phyloP scores from a whole-genome alignment of 2,797 vertebrate genomes.

The Neoniphon sammara region DNA sequence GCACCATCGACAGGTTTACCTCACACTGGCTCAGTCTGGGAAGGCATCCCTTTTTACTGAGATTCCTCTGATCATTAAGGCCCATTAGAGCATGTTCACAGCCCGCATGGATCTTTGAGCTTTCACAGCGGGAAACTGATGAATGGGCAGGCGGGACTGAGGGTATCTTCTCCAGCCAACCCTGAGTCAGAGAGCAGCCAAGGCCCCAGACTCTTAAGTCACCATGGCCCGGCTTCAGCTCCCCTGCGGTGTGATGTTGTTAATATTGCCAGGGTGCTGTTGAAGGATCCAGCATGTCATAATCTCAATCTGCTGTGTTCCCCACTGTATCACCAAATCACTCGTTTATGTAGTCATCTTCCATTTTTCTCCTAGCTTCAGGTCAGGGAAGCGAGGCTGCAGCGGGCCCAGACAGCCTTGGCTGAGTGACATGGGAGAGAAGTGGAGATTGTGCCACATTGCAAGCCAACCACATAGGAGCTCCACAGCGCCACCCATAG shows the following conservation, averaged over 20 bases:
- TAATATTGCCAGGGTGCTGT: not conserved
- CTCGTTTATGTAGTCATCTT: not conserved
- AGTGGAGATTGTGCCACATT: conserved; percentile 20
- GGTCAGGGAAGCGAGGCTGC: conserved; percentile 34
- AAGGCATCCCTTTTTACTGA: conserved; percentile 28
- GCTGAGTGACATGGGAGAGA: conserved; percentile 33
- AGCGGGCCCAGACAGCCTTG: conserved; percentile 23
- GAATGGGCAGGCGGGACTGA: not conserved
- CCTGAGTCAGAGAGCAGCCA: not conserved
- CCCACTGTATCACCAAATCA: not conserved
- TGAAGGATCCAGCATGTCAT: not conserved
- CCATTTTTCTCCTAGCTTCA: conserved; percentile 16
- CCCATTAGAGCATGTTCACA: conserved; percentile 24
- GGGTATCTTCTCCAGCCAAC: conserved; percentile 5
- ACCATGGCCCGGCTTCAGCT: not conserved
- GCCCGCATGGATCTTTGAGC: not conserved
- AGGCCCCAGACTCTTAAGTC: not conserved
- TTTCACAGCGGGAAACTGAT: conserved; percentile 30
- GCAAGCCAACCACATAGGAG: conserved; percentile 42
- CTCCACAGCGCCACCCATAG: conserved; percentile 51
- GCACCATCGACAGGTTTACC: conserved; percentile 13
- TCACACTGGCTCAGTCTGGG: not conserved
- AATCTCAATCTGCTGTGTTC: not conserved
- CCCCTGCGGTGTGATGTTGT: not conserved
- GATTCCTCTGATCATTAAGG: conserved; percentile 26